Evolutionary conservation across 1,140 invertebrate genomes (phyloP).

Genomic region (Drosophila sp.): DNA sequence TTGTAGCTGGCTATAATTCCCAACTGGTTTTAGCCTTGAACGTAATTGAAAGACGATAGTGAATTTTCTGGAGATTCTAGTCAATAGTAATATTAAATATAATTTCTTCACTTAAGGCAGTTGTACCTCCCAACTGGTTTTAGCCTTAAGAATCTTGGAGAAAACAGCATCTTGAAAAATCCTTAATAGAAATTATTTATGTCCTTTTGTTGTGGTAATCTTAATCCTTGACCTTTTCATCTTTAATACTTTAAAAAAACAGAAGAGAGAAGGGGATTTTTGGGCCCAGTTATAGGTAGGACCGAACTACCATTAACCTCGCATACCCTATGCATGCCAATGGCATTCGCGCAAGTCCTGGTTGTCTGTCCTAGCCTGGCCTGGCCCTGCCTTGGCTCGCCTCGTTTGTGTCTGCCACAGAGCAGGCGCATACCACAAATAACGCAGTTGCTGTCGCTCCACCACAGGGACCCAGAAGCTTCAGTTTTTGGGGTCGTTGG

Average conservation of each 20-base stretch:
- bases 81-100: too few relatives aligned
- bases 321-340: constrained; percentile 41
- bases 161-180: too few relatives aligned
- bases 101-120: too few relatives aligned
- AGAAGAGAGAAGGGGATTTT: neutral
- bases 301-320: neutral
- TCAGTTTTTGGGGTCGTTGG: neutral
- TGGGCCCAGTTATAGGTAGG: neutral
- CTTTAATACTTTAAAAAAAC: neutral
- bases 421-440: constrained; percentile 38
- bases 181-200: too few relatives aligned
- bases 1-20: too few relatives aligned
- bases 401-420: constrained; percentile 15
- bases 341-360: constrained; percentile 21
- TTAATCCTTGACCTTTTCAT: neutral
- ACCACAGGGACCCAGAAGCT: constrained; percentile 3
- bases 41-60: too few relatives aligned
- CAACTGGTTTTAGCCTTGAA: too few relatives aligned
- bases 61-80: too few relatives aligned
- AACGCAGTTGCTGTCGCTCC: constrained; percentile 17
- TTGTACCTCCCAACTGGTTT: too few relatives aligned
- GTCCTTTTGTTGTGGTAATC: too few relatives aligned
- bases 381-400: neutral
- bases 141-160: too few relatives aligned
- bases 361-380: constrained; percentile 13